Conservation (phyloP, 2,113 vertebrate species). For the Hyla sarda region DNA sequence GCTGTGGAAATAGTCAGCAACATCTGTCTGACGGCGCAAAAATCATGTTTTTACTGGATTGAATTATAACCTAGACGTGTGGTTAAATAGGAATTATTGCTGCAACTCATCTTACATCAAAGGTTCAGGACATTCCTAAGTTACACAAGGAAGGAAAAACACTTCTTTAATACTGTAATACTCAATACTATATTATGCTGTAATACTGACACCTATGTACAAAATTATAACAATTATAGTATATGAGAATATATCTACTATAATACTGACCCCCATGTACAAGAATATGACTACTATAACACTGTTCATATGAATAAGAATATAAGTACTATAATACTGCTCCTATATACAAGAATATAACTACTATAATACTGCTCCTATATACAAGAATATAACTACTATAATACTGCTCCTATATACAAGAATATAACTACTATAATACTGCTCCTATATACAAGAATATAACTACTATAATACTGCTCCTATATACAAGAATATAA, state of each 20-base stretch:
- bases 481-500: too few relatives aligned
- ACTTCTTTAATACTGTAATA: not conserved
- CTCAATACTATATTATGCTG: not conserved
- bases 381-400: slow-evolving; percentile 11
- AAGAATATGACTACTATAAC: slow-evolving; percentile 1
- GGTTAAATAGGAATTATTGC: not conserved
- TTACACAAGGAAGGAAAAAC: not conserved
- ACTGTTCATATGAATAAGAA: not conserved
- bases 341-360: not conserved
- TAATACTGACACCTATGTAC: not conserved
- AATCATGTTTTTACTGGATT: not conserved
- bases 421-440: slow-evolving; percentile 8
- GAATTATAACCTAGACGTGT: not conserved
- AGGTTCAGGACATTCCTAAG: not conserved
- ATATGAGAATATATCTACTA: not conserved
- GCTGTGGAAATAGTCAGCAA: not conserved
- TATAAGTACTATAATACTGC: slow-evolving; percentile 16
- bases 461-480: not conserved
- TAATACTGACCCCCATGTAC: not conserved
- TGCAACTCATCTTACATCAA: not conserved
- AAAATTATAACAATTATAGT: not conserved
- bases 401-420: not conserved
- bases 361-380: not conserved
- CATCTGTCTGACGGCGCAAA: not conserved
- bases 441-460: not conserved